Conservation (phyloP, 2,113 vertebrate species). For the Entosphenus tridentatus region DNA sequence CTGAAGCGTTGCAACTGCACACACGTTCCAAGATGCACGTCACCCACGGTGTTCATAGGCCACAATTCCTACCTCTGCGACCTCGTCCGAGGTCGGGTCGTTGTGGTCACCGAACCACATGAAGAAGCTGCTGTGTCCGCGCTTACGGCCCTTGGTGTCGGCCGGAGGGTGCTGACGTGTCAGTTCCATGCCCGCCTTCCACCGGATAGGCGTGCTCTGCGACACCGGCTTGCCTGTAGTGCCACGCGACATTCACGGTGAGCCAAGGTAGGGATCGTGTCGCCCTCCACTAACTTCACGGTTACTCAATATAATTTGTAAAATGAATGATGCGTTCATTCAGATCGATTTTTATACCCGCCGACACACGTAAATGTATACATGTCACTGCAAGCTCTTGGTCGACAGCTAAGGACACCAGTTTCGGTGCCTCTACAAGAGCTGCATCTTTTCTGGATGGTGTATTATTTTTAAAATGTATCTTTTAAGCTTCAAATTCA, state of each 20-base stretch:
- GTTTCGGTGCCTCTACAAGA: neutral
- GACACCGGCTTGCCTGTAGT: slow-evolving; percentile 7
- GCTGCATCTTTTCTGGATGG: too few species aligned
- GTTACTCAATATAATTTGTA: neutral
- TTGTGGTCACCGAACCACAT: slow-evolving; percentile 7
- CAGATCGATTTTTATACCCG: neutral
- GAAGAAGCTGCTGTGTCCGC: slow-evolving; percentile 8
- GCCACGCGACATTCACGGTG: neutral
- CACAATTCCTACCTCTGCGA: slow-evolving; percentile 3
- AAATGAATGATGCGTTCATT: neutral
- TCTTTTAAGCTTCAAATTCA: too few species aligned
- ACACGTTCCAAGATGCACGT: too few species aligned
- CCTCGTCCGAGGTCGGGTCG: slow-evolving; percentile 7
- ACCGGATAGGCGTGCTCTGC: slow-evolving; percentile 7
- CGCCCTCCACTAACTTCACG: neutral
- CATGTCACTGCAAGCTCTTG: neutral
- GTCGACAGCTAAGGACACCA: neutral
- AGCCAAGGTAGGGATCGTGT: neutral
- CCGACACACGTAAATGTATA: too few species aligned
- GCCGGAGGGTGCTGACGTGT: neutral
- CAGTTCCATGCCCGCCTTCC: slow-evolving; percentile 9
- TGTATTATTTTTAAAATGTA: too few species aligned
- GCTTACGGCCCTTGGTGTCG: slow-evolving; percentile 1
- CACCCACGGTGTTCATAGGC: too few species aligned
- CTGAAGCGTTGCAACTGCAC: too few species aligned